Evolutionary conservation across 92 coral and sea anemone species (phyloP).

Genomic region (Parazoanthus swiftii): DNA sequence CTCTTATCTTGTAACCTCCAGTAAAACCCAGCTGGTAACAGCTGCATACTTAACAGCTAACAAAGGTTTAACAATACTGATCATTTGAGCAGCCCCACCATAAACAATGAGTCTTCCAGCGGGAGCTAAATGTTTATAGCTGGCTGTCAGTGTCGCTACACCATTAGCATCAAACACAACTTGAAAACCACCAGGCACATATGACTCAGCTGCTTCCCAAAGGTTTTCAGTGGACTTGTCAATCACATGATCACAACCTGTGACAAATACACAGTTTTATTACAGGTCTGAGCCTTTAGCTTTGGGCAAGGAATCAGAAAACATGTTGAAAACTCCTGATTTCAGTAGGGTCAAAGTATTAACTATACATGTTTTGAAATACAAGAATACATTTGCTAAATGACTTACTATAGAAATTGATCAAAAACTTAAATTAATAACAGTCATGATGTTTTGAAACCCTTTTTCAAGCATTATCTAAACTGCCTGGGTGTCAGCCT

Average conservation of each 20-base stretch:
- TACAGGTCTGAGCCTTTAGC: neutral
- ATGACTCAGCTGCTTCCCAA: slow-evolving; percentile 71
- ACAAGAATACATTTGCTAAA: too few species aligned
- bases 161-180: slow-evolving; percentile 98
- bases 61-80: too few species aligned
- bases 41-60: too few species aligned
- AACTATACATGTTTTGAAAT: too few species aligned
- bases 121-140: slow-evolving; percentile 82
- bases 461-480: too few species aligned
- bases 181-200: slow-evolving; percentile 74
- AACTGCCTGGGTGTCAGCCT: too few species aligned
- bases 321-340: neutral
- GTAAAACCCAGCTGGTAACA: too few species aligned
- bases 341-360: too few species aligned
- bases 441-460: too few species aligned
- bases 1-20: too few species aligned
- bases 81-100: slow-evolving; percentile 57
- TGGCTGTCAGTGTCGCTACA: slow-evolving; percentile 83
- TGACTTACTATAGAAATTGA: too few species aligned
- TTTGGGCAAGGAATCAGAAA: neutral
- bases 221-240: slow-evolving; percentile 89
- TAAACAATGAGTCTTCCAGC: slow-evolving; percentile 90
- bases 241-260: slow-evolving; percentile 93
- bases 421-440: too few species aligned
- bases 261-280: neutral